A percentile compares a stretch with the other conserved stretches of the same genome.
Evolutionary conservation across 2,113 vertebrate species (phyloP).

Genomic region (Semnornis frantzii): DNA sequence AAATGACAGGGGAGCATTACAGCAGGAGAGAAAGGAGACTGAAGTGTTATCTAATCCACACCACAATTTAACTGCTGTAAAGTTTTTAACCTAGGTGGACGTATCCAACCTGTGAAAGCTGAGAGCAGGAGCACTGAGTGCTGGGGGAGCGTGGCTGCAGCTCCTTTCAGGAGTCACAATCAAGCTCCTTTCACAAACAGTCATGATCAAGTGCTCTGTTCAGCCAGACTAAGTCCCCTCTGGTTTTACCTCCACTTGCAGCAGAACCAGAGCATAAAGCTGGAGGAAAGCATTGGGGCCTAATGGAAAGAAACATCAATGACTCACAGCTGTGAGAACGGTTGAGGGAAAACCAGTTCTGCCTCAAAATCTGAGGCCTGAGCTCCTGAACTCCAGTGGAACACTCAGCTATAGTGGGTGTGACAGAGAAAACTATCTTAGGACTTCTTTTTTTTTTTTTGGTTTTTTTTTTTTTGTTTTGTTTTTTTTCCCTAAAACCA

Average conservation of each 20-base stretch:
- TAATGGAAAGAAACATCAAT: neutral
- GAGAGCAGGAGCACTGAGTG: neutral
- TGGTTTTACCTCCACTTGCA: neutral
- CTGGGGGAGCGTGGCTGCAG: neutral
- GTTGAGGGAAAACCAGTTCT: neutral
- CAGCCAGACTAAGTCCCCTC: neutral
- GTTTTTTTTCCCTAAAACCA: neutral
- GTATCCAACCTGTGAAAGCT: neutral
- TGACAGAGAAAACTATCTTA: neutral
- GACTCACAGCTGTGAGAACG: neutral
- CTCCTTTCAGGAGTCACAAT: neutral
- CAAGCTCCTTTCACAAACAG: neutral
- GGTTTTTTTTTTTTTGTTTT: too few relatives aligned
- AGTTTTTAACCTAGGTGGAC: neutral
- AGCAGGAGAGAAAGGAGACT: neutral
- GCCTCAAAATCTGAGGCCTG: neutral
- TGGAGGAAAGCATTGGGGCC: neutral
- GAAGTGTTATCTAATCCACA: neutral
- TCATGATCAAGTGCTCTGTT: neutral
- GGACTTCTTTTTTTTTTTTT: neutral
- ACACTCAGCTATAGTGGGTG: neutral
- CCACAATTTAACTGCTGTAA: neutral
- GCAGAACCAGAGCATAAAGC: neutral
- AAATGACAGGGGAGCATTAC: neutral
- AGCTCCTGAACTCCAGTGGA: neutral